Conservation (phyloP, 2,113 vertebrate genomes). For the Chiloscyllium plagiosum region DNA sequence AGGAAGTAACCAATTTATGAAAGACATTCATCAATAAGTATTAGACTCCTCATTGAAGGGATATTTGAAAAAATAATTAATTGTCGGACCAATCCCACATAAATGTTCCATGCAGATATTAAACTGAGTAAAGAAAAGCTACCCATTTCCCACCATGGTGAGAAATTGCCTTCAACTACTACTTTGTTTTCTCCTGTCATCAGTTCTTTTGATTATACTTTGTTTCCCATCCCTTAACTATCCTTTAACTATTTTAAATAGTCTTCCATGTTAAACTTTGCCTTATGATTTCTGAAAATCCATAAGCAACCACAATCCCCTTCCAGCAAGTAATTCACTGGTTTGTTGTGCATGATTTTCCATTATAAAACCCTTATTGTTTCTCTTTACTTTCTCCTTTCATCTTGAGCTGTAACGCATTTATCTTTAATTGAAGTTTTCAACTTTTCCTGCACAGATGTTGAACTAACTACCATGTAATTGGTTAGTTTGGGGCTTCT, state of each 20-base stretch:
- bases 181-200: not conserved
- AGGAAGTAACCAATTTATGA: not conserved
- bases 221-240: too few species aligned
- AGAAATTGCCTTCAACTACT: not conserved
- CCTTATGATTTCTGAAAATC: not conserved
- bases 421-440: not conserved
- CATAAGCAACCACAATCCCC: not conserved
- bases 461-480: constrained; percentile 10
- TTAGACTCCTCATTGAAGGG: not conserved
- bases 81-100: not conserved
- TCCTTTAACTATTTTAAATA: not conserved
- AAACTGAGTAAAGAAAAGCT: not conserved
- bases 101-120: not conserved
- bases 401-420: not conserved
- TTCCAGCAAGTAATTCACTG: not conserved
- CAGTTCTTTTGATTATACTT: not conserved
- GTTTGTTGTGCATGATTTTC: not conserved
- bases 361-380: not conserved
- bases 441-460: not conserved
- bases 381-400: not conserved
- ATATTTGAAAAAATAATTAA: not conserved
- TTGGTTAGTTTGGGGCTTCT: not conserved
- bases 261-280: not conserved
- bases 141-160: not conserved
- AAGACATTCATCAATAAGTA: not conserved